phyloP scores from a whole-genome alignment of 2,888 invertebrate species.

The Adelognathus sp. region DNA sequence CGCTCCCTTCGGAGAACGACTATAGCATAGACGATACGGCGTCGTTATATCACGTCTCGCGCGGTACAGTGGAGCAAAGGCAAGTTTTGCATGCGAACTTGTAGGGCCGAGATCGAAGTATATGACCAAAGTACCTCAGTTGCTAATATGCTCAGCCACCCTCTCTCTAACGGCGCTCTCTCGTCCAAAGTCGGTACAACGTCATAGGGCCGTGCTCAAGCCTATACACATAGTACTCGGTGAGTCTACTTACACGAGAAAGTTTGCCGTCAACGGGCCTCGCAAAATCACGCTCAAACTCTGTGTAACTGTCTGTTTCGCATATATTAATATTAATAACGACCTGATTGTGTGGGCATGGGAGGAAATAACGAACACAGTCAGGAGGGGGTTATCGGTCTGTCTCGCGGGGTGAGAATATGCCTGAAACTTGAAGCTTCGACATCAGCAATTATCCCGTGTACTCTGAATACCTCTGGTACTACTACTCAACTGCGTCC shows the following conservation, averaged over 20 bases:
- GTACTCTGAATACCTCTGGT: not conserved
- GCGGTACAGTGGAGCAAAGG: not conserved
- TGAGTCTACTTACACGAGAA: not conserved
- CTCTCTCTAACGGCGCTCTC: no score
- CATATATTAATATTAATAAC: conserved; percentile 9
- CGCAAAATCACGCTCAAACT: not conserved
- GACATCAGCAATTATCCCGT: not conserved
- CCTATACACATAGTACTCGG: not conserved
- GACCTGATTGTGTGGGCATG: not conserved
- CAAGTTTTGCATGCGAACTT: not conserved
- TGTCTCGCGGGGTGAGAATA: not conserved
- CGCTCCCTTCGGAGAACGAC: no score
- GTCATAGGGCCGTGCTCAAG: not conserved
- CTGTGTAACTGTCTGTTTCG: not conserved
- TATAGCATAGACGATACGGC: not conserved
- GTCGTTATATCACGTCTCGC: not conserved
- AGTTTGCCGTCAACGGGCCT: not conserved
- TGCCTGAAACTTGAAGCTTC: not conserved
- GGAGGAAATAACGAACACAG: not conserved
- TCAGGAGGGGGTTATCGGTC: not conserved
- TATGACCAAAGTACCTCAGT: conserved; percentile 48
- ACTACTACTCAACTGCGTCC: no score
- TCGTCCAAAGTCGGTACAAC: not conserved
- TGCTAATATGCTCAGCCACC: conserved; percentile 51
- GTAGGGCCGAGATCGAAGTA: not conserved